These are phyloP conservation scores for Limenitis arthemis DNA, from an alignment of 2,888 invertebrate species.

Conservation along the genomic window DNA sequence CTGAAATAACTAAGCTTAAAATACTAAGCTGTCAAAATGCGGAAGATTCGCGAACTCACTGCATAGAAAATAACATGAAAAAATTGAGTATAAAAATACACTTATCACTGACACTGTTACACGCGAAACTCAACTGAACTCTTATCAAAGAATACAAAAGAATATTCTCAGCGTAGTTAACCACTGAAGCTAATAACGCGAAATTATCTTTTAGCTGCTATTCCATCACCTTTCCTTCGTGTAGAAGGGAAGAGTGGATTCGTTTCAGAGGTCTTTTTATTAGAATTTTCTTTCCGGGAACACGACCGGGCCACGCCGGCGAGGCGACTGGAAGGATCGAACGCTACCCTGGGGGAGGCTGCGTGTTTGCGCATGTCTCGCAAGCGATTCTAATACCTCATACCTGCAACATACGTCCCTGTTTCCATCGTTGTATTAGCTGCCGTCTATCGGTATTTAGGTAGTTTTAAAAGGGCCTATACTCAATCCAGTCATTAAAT, in stretches of 20 bases:
- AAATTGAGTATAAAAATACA: slow-evolving; percentile 18
- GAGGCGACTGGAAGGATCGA: slow-evolving; percentile 69
- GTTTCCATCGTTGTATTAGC: slow-evolving; percentile 26
- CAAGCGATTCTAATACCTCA: slow-evolving; percentile 33
- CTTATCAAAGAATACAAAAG: slow-evolving; percentile 27
- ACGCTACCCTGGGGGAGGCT: slow-evolving; percentile 67
- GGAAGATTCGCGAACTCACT: slow-evolving; percentile 37
- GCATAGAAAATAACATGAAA: slow-evolving; percentile 25
- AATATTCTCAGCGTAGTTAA: slow-evolving; percentile 60
- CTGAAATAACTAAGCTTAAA: slow-evolving; percentile 33
- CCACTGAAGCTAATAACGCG: slow-evolving; percentile 57
- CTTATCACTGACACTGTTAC: slow-evolving; percentile 26
- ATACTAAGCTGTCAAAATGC: slow-evolving; percentile 46
- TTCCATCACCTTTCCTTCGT: slow-evolving; percentile 54
- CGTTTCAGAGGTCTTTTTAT: slow-evolving; percentile 37
- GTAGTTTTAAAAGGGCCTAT: slow-evolving; percentile 37
- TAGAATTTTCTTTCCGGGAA: slow-evolving; percentile 41
- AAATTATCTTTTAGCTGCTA: slow-evolving; percentile 36
- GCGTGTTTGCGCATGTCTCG: slow-evolving; percentile 50
- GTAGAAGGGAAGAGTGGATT: slow-evolving; percentile 57
- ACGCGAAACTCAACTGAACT: slow-evolving; percentile 25
- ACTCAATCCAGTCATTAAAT: slow-evolving; percentile 24
- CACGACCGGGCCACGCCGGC: slow-evolving; percentile 62
- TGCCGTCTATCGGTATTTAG: slow-evolving; percentile 36
- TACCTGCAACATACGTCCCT: slow-evolving; percentile 31